Conservation (phyloP, 2,113 vertebrate species). For the Empidonax alnorum region DNA sequence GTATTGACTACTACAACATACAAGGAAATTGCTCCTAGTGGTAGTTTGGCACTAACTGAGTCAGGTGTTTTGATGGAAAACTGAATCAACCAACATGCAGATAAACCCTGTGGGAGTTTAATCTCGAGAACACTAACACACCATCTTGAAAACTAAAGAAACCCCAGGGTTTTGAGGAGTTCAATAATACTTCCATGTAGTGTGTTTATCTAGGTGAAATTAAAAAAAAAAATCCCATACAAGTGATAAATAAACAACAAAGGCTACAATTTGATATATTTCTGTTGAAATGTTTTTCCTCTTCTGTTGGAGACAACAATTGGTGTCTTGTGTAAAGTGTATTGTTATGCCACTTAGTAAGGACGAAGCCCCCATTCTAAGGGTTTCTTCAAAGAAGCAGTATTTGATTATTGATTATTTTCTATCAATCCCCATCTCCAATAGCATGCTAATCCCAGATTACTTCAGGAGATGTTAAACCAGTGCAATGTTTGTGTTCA, state of each 20-base stretch:
- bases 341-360: neutral
- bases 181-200: neutral
- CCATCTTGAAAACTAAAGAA: neutral
- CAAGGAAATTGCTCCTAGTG: neutral
- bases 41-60: slow-evolving; percentile 22
- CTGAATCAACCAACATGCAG: neutral
- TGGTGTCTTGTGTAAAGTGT: neutral
- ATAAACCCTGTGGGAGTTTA: neutral
- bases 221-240: neutral
- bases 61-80: neutral
- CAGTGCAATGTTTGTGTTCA: neutral
- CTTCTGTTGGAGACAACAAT: neutral
- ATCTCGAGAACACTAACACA: neutral
- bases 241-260: neutral
- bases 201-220: neutral
- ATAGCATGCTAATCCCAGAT: neutral
- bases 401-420: neutral
- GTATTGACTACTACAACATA: neutral
- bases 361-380: neutral
- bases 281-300: neutral
- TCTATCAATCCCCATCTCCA: neutral
- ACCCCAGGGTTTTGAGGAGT: neutral
- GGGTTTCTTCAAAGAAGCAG: neutral
- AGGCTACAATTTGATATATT: neutral
- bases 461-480: neutral